These are phyloP conservation scores for Yponomeuta sedellus DNA, from an alignment of 2,888 invertebrate species.

Conservation along the genomic window DNA sequence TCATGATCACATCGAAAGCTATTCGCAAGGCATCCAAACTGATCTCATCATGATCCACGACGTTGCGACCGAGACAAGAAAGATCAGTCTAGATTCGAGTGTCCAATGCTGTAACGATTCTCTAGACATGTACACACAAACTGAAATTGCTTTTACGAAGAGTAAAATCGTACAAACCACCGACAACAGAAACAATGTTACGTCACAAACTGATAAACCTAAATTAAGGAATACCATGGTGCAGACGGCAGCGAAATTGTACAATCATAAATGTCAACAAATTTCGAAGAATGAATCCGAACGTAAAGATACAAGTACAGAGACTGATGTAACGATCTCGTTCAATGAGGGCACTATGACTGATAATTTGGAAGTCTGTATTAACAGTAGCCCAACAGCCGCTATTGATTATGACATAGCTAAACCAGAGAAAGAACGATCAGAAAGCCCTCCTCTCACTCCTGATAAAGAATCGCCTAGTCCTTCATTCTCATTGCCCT, in stretches of 20 bases:
- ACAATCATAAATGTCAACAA: conserved; percentile 45
- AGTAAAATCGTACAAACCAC: conserved; percentile 56
- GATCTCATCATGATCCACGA: conserved; percentile 58
- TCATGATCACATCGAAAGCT: conserved; percentile 48
- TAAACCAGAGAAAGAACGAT: conserved; percentile 42
- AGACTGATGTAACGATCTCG: conserved; percentile 32
- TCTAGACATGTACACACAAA: conserved; percentile 60
- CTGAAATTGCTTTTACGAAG: conserved; percentile 52
- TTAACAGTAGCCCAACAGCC: not conserved
- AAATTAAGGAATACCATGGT: conserved; percentile 44
- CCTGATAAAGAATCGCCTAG: conserved; percentile 46
- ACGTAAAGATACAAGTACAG: conserved; percentile 39
- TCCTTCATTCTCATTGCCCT: conserved; percentile 49
- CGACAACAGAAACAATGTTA: conserved; percentile 34
- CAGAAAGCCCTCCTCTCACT: conserved; percentile 68
- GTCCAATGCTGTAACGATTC: conserved; percentile 50
- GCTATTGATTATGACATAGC: not conserved
- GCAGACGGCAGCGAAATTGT: conserved; percentile 45
- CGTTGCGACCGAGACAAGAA: conserved; percentile 54
- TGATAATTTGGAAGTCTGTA: conserved; percentile 29
- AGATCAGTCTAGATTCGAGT: conserved; percentile 55
- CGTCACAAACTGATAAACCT: conserved; percentile 51
- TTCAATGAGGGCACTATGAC: conserved; percentile 33
- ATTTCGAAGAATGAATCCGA: conserved; percentile 28
- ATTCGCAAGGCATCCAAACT: conserved; percentile 65